Evolutionary conservation across 2,113 vertebrate species (phyloP), one percentile per base, ranked within the genome.

Genomic region (Periophthalmodon schlosseri): DNA sequence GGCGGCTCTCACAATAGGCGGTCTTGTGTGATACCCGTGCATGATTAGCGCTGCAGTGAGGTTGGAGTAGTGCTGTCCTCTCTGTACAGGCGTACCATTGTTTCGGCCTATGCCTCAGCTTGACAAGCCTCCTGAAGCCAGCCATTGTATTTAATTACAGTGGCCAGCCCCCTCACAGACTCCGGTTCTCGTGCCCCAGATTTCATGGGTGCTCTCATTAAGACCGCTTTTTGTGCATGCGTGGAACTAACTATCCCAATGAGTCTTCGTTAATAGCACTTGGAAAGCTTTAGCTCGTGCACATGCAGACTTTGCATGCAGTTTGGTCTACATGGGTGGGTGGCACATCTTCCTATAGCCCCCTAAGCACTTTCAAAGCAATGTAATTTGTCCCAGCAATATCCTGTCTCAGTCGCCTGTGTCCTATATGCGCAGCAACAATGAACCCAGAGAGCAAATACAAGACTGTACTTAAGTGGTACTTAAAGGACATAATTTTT

Each of bases 81-180:
- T 77, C 83, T 3, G 85, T 86, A 93, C 91, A 93, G 87, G 88
- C 89, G 82, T 18, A 77, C 86, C 89, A 89, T 92, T 93, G 93
- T 93, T 88, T 84, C 76, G 72, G 76, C 85, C 84, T 84, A 85
- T 88, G 87, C 83, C 81, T 84, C 78, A 49, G 82, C 78, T 85
- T 81, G 88, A 86, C 85, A 78, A 58, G 85, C 63, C 87, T 92
- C 88, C 88, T 90, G 88, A 91, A 91, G 91, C 86, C 86, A 81
- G 88, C 88, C 85, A 88, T 91, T 93, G 93, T 94, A 88, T 91
- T 92, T 92, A 93, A 93, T 93, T 93, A 92, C 92, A 92, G 90
- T 90, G 74, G 70, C 88, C 86, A 85, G 87, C 88, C 86, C 88
- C 85, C 87, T 86, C 80, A 70, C 85, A 89, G 88, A 89, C 87